Conservation (phyloP, 2,113 vertebrate genomes). For the Albula glossodonta region DNA sequence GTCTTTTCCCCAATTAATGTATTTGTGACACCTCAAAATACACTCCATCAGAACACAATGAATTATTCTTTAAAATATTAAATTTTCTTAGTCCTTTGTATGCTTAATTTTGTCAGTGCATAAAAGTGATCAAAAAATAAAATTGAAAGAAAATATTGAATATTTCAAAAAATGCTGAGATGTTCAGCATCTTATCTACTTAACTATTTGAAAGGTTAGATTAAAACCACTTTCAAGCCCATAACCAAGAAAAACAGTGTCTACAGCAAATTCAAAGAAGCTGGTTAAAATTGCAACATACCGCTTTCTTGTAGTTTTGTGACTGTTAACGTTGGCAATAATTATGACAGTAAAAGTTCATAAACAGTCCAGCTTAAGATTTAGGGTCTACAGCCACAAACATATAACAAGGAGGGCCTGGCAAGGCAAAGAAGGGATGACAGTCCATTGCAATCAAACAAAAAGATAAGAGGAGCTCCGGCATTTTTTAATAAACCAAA, state of each 20-base stretch:
- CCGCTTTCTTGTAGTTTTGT: slow-evolving; percentile 94
- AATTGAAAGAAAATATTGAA: not conserved
- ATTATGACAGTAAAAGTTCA: slow-evolving; percentile 92
- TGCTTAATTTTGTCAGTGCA: not conserved
- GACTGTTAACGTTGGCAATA: slow-evolving; percentile 89
- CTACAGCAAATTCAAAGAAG: slow-evolving; percentile 80
- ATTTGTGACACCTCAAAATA: not conserved
- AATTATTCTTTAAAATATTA: not conserved
- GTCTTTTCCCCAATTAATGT: not conserved
- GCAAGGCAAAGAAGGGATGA: slow-evolving; percentile 78
- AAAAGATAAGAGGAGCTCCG: slow-evolving; percentile 20
- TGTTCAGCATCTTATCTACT: not conserved
- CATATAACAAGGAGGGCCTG: slow-evolving; percentile 83
- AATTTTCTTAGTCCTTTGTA: not conserved
- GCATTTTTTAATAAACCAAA: slow-evolving; percentile 37
- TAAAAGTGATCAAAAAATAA: not conserved
- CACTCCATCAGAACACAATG: not conserved
- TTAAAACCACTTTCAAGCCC: slow-evolving; percentile 49
- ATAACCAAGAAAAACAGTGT: slow-evolving; percentile 55
- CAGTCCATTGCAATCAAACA: slow-evolving; percentile 50
- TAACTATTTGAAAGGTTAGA: slow-evolving; percentile 50
- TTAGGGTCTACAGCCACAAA: slow-evolving; percentile 86
- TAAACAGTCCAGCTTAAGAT: slow-evolving; percentile 93
- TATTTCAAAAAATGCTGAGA: not conserved
- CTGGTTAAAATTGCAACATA: slow-evolving; percentile 93